Base-by-base conservation (phyloP, 2,888 invertebrate genomes). In the Cantharis lateralis region DNA sequence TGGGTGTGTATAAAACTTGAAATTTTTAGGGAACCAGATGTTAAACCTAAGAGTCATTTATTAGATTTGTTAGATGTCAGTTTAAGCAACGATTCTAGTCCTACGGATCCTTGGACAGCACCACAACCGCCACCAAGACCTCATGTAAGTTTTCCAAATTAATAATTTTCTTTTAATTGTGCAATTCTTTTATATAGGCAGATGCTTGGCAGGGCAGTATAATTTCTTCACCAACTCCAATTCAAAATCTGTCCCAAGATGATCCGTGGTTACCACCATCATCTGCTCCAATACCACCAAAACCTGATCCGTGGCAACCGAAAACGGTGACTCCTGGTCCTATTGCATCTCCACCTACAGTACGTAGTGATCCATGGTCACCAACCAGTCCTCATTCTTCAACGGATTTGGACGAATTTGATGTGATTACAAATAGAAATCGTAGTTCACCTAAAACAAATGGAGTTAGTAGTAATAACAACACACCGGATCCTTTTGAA, bases 351-450 rank as follows among this genome's bases (percentile, higher is more conserved):
- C 74, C 76, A 32, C 71, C 77, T 74, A 7, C 48, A n/a, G 48
- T 48, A 48, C 72, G 77, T 70, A 62, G 78, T 80, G 91, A 91
- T 84, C 91, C 91, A 7, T 91, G 91, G 91, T 89, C 90, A 26
- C 89, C 89, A 0, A 82, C 85, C 24, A 88, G 87, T 79, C 88
- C 86, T 78, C 82, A 84, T 80, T 86, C 93, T 3, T 90, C 91
- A 1, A 91, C 93, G 7, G 95, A 95, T 87, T 90, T 96, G 86
- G 96, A 96, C 87, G 96, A 96, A 87, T 96, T 96, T 88, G 96
- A 96, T 88, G 92, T 94, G 80, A 93, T 96, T 81, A 94, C 95
- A 78, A 95, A 95, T 89, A 92, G 96, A 78, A 93, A 92, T 85
- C 82, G 84, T 48, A 81, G 82, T 20, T 86, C 86, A 16, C 86